A percentile compares a stretch with the other conserved stretches of the same genome.
phyloP scores from a whole-genome alignment of 2,888 invertebrate genomes.

The Eulithis testata region DNA sequence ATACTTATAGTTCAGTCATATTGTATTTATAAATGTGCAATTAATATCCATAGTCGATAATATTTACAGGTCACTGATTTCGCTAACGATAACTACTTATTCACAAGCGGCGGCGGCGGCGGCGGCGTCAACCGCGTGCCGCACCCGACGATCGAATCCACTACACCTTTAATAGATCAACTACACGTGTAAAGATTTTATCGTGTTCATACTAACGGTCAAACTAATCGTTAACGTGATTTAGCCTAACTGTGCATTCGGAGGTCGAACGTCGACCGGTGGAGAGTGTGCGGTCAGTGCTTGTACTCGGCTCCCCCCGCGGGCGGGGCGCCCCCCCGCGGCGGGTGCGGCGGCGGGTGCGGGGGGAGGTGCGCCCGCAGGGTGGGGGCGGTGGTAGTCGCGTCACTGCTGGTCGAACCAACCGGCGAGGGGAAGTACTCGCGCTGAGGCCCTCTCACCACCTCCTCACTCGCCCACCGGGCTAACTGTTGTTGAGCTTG shows the following conservation, averaged over 20 bases:
- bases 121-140: conserved; percentile 38
- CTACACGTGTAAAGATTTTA: conserved; percentile 68
- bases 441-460: conserved; percentile 82
- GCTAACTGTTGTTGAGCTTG: conserved; percentile 98
- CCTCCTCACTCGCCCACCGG: conserved; percentile 97
- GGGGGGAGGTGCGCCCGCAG: conserved; percentile 72
- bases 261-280: conserved; percentile 55
- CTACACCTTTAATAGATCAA: conserved; percentile 59
- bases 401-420: conserved; percentile 73
- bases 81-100: conserved; percentile 70
- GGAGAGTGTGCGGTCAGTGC: conserved; percentile 86
- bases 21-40: conserved; percentile 71
- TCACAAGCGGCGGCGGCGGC: conserved; percentile 57
- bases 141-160: conserved; percentile 54
- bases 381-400: conserved; percentile 56
- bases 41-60: conserved; percentile 45
- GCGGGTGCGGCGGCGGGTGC: conserved; percentile 56
- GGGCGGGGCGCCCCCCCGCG: conserved; percentile 66
- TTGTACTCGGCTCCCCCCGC: conserved; percentile 89
- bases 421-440: conserved; percentile 76
- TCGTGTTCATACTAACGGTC: conserved; percentile 69
- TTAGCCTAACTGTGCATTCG: conserved; percentile 64
- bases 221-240: conserved; percentile 66
- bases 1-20: conserved; percentile 77
- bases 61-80: conserved; percentile 73